Conservation (phyloP, 2,797 vertebrate species). For the Aphelocoma californica region DNA sequence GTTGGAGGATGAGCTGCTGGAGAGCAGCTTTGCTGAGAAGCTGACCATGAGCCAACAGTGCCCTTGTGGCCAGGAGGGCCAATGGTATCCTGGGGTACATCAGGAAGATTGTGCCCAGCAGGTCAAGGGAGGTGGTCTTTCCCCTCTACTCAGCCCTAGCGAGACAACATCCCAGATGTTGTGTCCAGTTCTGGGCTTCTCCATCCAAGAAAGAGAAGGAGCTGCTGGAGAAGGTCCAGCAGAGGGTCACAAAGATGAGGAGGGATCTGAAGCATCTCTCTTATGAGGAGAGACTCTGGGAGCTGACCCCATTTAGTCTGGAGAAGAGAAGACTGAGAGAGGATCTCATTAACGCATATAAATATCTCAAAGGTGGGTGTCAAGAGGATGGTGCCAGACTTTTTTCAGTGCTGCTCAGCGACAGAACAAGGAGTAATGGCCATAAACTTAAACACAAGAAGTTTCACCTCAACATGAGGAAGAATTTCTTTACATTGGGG, state of each 20-base stretch:
- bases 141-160: neutral
- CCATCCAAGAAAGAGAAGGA: neutral
- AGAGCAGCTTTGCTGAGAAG: neutral
- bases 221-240: neutral
- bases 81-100: neutral
- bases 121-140: neutral
- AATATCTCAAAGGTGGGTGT: neutral
- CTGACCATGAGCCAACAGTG: neutral
- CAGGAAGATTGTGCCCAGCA: neutral
- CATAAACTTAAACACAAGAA: neutral
- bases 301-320: neutral
- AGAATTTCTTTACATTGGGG: neutral
- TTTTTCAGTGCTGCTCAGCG: neutral
- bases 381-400: neutral
- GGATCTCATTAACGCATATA: neutral
- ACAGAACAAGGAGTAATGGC: neutral
- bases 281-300: neutral
- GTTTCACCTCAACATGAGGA: neutral
- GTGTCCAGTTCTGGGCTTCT: neutral
- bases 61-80: neutral
- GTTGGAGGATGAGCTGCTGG: neutral
- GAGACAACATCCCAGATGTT: neutral
- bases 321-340: neutral
- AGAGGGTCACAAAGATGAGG: neutral
- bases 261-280: neutral